phyloP scores from a whole-genome alignment of 92 coral and sea anemone species.

The Parazoanthus swiftii region DNA sequence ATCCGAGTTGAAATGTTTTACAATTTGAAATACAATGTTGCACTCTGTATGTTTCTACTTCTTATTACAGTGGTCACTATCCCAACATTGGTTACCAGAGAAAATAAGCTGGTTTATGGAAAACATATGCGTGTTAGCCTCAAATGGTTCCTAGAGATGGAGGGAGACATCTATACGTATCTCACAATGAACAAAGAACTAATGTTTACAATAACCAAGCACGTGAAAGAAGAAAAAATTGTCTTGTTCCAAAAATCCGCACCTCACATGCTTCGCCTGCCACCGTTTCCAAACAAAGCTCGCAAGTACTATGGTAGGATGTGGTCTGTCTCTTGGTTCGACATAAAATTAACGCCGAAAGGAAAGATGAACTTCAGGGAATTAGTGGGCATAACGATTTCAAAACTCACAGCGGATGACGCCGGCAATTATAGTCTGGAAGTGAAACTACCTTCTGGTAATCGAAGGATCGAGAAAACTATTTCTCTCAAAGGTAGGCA shows the following conservation, averaged over 20 bases:
- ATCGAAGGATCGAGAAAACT: neutral
- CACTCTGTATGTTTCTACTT: neutral
- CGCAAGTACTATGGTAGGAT: neutral
- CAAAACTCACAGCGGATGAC: neutral
- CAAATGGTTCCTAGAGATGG: too few species aligned
- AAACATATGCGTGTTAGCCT: too few species aligned
- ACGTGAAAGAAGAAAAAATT: neutral
- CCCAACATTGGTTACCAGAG: neutral
- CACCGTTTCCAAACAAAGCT: neutral
- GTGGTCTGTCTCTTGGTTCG: neutral
- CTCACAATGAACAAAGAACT: too few species aligned
- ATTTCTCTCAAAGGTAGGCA: neutral
- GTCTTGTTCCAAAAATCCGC: neutral
- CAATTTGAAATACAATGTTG: neutral
- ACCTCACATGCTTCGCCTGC: neutral
- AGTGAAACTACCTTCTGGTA: neutral
- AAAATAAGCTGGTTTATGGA: neutral
- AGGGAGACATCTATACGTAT: too few species aligned
- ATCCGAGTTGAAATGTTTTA: neutral
- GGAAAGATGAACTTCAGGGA: neutral
- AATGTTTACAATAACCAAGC: neutral
- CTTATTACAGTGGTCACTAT: neutral
- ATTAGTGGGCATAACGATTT: neutral
- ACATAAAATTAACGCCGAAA: neutral
- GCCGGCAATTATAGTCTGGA: neutral